Conservation (phyloP, 23 tunicate species). For the Clavelina lepadiformis region DNA sequence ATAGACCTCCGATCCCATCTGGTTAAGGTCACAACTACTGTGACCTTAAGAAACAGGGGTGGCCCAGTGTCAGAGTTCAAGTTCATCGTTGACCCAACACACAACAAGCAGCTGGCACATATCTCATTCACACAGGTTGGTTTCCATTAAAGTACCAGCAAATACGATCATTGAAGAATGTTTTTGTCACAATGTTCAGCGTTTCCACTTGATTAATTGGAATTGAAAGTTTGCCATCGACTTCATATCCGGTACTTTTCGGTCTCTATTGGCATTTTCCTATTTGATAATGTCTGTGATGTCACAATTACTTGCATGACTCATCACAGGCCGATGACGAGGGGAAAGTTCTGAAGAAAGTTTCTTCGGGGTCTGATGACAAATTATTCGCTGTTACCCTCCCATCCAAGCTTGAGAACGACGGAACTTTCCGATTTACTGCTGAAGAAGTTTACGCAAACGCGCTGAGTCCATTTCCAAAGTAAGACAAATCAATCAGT, state of each 20-base stretch:
- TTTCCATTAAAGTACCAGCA: no score
- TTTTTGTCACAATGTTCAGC: no score
- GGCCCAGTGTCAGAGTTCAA: conserved; percentile 36
- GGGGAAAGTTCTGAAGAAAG: conserved; percentile 6
- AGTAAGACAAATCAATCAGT: conserved; percentile 22
- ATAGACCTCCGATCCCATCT: conserved; percentile 78
- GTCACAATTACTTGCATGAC: no score
- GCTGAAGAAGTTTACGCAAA: conserved; percentile 66
- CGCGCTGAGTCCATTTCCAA: conserved; percentile 73
- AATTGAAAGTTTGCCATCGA: no score
- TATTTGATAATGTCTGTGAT: no score
- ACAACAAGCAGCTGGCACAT: conserved; percentile 54
- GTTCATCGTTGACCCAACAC: conserved; percentile 59
- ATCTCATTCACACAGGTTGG: conserved; percentile 40
- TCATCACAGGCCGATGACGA: no score
- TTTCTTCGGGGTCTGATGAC: conserved; percentile 21
- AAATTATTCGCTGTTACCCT: conserved; percentile 48
- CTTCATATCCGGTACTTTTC: no score
- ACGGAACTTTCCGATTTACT: conserved; percentile 9
- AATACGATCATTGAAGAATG: no score
- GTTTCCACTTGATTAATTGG: no score
- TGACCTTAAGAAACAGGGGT: conserved; percentile 56
- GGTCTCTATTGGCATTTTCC: no score
- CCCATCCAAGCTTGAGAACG: conserved; percentile 44
- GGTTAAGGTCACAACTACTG: conserved; percentile 64